Evolutionary conservation across 2,888 invertebrate species (phyloP), one percentile per base, ranked within the genome.

Genomic region (Dicyrtomina minuta): DNA sequence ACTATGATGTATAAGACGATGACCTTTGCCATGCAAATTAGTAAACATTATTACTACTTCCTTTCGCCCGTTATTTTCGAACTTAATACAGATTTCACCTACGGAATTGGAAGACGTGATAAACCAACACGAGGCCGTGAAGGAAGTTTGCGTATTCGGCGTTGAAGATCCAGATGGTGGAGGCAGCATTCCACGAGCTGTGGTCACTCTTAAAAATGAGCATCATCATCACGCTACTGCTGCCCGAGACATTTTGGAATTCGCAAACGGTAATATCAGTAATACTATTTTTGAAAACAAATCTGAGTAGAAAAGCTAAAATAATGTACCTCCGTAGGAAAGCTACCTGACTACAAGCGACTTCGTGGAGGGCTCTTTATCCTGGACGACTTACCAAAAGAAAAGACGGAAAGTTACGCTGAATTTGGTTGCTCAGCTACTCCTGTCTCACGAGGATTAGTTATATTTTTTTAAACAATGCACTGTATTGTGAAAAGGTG

Each of bases 81-180:
- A n/a, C n/a, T n/a, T n/a, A n/a, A n/a, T n/a, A n/a, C 58, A 76
- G 76, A 75, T 76, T 51, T 75, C 76, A 4, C 76, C 76, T 24
- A 70, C 75, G 1, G 76, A 76, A 27, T 17, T 77, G 1, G 77
- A 77, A 56, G 70, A 72, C 39, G 72, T 73, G 13, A 75, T 77
- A 44, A 68, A 49, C 15, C 69, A 70, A 26, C 75, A 77, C 64
- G 74, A 74, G 1, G 68, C 62, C n/a, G 72, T 77, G 4, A 67
- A 46, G 6, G 72, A 77, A 73, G 74, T 70, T 17, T 75, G 77
- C 53, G 77, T 77, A 8, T 24, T 77, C 27, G 75, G 77, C 12
- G 51, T 77, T 8, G 68, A 61, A 2, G 75, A 76, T 62, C 75
- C 75, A 8, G 67, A 77, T 22, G 75, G 75, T 15, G 75, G 75